A percentile compares a stretch with the other conserved stretches of the same genome.
Conservation (phyloP, 1,140 invertebrate species). For the Rhizoglyphus robini region DNA sequence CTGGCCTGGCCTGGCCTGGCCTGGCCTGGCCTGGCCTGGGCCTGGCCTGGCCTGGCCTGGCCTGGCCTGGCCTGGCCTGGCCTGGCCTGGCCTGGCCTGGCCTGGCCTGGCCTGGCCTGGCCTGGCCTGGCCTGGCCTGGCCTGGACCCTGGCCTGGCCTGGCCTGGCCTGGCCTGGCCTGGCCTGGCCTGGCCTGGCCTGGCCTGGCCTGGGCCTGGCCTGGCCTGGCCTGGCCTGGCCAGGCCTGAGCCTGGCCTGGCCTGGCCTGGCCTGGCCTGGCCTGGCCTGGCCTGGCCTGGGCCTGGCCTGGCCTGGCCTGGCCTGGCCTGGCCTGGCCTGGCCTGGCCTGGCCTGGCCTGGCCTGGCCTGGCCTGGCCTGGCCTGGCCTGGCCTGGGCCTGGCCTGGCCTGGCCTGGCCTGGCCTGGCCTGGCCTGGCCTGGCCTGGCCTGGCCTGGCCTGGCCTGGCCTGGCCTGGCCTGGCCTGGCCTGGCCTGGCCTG, state of each 20-base stretch:
- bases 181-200: conserved; percentile 28
- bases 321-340: conserved; percentile 28
- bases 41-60: conserved; percentile 25
- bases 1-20: conserved; percentile 25
- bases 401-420: conserved; percentile 28
- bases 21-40: conserved; percentile 26
- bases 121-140: conserved; percentile 26
- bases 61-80: conserved; percentile 27
- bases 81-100: conserved; percentile 28
- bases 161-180: conserved; percentile 27
- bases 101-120: conserved; percentile 28
- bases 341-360: conserved; percentile 27
- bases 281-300: conserved; percentile 28
- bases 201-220: conserved; percentile 26
- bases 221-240: conserved; percentile 27
- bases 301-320: conserved; percentile 23
- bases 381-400: conserved; percentile 27
- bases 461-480: conserved; percentile 26
- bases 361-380: conserved; percentile 25
- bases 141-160: conserved; percentile 28
- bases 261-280: conserved; percentile 27
- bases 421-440: conserved; percentile 27
- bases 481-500: conserved; percentile 27
- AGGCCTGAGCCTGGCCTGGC: conserved; percentile 28
- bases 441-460: conserved; percentile 29